Conservation (phyloP, 1,140 invertebrate genomes). For the Calycopis cecrops region DNA sequence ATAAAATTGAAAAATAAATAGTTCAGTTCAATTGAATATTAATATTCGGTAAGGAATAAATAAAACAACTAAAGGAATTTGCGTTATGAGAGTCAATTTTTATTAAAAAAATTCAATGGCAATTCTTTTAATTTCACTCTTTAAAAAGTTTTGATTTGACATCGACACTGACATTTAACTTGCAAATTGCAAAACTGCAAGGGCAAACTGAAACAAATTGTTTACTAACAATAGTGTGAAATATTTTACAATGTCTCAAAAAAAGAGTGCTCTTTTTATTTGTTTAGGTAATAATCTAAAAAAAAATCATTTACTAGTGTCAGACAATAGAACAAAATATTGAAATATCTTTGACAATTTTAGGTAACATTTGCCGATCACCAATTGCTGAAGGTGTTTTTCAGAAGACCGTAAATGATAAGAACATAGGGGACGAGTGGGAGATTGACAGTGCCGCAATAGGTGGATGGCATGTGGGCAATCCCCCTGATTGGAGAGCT, state of each 20-base stretch:
- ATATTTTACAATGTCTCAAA: slow-evolving; percentile 33
- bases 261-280: slow-evolving; percentile 67
- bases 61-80: too few species aligned
- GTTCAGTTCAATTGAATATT: too few species aligned
- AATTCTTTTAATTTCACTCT: too few species aligned
- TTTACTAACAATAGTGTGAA: slow-evolving; percentile 5
- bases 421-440: slow-evolving; percentile 80
- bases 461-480: slow-evolving; percentile 89
- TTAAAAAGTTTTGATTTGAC: too few species aligned
- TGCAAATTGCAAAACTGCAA: too few species aligned
- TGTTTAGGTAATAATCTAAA: slow-evolving; percentile 55
- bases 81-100: too few species aligned
- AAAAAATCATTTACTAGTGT: background rate
- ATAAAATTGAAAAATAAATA: too few species aligned
- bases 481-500: slow-evolving; percentile 86
- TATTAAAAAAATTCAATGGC: too few species aligned
- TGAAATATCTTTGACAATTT: slow-evolving; percentile 30
- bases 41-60: too few species aligned
- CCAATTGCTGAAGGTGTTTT: slow-evolving; percentile 96
- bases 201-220: background rate
- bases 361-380: slow-evolving; percentile 95
- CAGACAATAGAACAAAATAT: too few species aligned
- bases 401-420: slow-evolving; percentile 80
- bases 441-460: slow-evolving; percentile 92
- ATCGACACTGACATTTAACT: too few species aligned